These are phyloP conservation scores for Cottoperca gobio DNA, from an alignment of 2,797 vertebrate species.

Conservation along the genomic window DNA sequence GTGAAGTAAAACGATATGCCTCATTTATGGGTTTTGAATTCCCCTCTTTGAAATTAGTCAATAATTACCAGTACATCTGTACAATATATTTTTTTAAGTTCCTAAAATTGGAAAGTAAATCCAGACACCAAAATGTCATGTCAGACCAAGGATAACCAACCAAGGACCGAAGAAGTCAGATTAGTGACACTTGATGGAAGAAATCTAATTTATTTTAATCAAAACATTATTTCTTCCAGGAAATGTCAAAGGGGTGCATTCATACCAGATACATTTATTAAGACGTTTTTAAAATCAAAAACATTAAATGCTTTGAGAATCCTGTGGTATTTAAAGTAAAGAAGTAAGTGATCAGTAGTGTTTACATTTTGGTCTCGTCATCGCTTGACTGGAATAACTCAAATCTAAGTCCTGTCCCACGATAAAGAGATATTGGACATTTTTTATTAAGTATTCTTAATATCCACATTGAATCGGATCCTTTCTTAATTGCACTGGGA, in stretches of 20 bases:
- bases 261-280: background rate
- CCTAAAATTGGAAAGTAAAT: background rate
- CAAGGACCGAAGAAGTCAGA: too few relatives aligned
- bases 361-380: background rate
- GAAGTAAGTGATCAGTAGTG: background rate
- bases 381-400: background rate
- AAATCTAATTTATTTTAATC: too few relatives aligned
- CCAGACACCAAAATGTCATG: background rate
- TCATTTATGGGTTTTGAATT: background rate
- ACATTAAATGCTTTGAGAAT: background rate
- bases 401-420: too few relatives aligned
- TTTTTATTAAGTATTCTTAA: too few relatives aligned
- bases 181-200: too few relatives aligned
- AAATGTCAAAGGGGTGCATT: background rate
- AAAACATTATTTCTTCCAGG: too few relatives aligned
- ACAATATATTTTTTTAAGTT: background rate
- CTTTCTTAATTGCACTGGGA: too few relatives aligned
- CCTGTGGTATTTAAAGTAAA: background rate
- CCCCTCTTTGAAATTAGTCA: background rate
- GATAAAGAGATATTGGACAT: too few relatives aligned
- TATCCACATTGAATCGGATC: too few relatives aligned
- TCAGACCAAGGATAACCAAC: background rate
- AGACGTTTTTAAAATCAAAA: background rate
- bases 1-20: background rate
- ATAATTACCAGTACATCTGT: background rate